Conservation (phyloP, 1,140 invertebrate genomes). For the Cydia fagiglandana region DNA sequence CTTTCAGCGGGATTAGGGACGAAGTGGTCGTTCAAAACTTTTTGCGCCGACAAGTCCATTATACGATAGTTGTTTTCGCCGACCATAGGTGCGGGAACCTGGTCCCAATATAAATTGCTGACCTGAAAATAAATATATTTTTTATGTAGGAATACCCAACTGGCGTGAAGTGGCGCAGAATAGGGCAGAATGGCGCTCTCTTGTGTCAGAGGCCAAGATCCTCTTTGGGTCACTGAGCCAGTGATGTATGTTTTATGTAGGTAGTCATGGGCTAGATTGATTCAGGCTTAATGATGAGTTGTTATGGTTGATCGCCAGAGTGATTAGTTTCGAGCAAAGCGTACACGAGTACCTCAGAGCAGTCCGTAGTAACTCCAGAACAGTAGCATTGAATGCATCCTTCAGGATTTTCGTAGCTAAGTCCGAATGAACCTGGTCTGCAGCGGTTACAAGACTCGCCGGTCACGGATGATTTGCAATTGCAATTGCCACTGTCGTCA, state of each 20-base stretch:
- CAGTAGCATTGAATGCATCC: constrained; percentile 96
- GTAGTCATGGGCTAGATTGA: neutral
- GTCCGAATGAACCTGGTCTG: constrained; percentile 89
- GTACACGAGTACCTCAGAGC: constrained; percentile 79
- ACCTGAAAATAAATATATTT: constrained; percentile 45
- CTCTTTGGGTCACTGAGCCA: no score
- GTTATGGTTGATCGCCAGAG: no score
- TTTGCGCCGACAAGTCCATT: constrained; percentile 55
- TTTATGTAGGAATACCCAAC: no score
- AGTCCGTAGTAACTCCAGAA: constrained; percentile 90
- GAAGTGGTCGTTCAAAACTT: constrained; percentile 61
- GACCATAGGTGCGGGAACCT: constrained; percentile 61
- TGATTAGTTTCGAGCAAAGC: neutral
- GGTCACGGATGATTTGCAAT: constrained; percentile 86
- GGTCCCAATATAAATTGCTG: constrained; percentile 53
- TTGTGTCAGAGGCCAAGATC: no score
- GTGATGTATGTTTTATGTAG: no score
- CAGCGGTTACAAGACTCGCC: constrained; percentile 90
- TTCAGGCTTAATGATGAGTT: constrained; percentile 13
- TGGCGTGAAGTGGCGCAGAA: no score
- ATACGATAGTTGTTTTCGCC: constrained; percentile 61
- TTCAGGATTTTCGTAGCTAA: constrained; percentile 85
- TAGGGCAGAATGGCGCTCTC: no score
- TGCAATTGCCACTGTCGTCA: constrained; percentile 78
- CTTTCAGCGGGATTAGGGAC: constrained; percentile 57